Evolutionary conservation across 2,888 invertebrate genomes (phyloP).

Genomic region (Harpalus rubripes): DNA sequence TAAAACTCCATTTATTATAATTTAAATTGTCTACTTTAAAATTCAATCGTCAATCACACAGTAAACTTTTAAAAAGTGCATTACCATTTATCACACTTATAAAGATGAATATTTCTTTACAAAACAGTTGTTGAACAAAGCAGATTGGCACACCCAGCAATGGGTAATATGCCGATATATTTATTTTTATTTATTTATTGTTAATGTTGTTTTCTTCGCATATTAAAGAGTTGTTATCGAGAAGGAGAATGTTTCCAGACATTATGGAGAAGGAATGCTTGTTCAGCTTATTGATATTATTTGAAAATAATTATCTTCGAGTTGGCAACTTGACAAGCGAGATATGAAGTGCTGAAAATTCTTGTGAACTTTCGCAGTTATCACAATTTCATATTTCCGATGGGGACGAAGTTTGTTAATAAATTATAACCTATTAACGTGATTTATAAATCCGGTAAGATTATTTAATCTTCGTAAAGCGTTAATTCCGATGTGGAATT

Average conservation of each 20-base stretch:
- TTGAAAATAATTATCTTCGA: constrained; percentile 40
- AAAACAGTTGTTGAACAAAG: neutral
- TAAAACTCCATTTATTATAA: neutral
- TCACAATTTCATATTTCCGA: constrained; percentile 34
- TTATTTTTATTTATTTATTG: too few species aligned
- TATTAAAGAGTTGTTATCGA: neutral
- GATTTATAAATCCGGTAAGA: constrained; percentile 3
- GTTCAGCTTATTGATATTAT: constrained; percentile 45
- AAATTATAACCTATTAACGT: constrained; percentile 13
- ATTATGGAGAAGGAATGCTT: neutral
- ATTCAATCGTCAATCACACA: neutral
- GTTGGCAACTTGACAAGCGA: constrained; percentile 28
- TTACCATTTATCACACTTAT: neutral
- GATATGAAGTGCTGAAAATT: constrained; percentile 36
- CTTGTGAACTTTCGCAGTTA: constrained; percentile 39
- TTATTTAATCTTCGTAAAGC: neutral
- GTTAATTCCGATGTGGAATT: neutral
- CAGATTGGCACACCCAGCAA: too few species aligned
- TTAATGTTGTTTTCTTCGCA: too few species aligned
- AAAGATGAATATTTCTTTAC: neutral
- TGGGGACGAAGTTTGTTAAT: constrained; percentile 26
- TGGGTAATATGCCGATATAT: too few species aligned
- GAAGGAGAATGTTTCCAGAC: too few species aligned
- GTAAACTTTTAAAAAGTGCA: neutral
- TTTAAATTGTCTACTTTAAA: neutral